phyloP scores from a whole-genome alignment of 2,113 vertebrate genomes.

The Propithecus coquereli region DNA sequence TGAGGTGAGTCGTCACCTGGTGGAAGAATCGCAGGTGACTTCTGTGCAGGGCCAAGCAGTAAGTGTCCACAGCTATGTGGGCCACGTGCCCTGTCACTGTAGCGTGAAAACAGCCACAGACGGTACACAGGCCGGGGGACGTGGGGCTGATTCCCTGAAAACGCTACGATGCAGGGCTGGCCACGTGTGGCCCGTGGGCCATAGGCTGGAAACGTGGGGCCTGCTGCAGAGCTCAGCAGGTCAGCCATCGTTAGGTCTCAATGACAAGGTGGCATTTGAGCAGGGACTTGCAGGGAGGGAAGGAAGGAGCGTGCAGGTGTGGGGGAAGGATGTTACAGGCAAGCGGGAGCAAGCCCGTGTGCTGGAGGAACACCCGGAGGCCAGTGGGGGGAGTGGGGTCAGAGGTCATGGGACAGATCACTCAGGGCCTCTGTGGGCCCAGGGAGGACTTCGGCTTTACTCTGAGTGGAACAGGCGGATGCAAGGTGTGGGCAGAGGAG shows the following conservation, averaged over 20 bases:
- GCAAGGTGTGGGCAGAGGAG: not conserved
- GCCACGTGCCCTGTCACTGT: not conserved
- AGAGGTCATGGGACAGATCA: not conserved
- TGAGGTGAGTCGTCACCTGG: not conserved
- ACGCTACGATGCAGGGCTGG: not conserved
- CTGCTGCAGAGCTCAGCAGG: not conserved
- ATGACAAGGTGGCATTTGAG: not conserved
- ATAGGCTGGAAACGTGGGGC: not conserved
- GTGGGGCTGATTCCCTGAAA: not conserved
- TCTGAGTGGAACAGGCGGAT: not conserved
- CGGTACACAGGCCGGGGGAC: fast-evolving
- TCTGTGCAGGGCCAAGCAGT: not conserved
- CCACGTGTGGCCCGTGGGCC: too few species aligned
- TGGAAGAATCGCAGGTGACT: not conserved
- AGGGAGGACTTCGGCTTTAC: not conserved
- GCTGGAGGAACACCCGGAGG: not conserved
- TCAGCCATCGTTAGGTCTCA: not conserved
- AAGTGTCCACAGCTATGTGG: not conserved
- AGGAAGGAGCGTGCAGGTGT: not conserved
- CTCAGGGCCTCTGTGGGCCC: not conserved
- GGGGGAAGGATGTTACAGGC: not conserved
- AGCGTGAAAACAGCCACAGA: not conserved
- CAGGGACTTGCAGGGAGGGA: not conserved
- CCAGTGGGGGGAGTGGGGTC: not conserved
- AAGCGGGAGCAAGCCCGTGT: not conserved